A percentile compares a stretch with the other conserved stretches of the same genome.
These are phyloP conservation scores for Rallus crepitans DNA, from an alignment of 2,797 vertebrate genomes.

Conservation along the genomic window DNA sequence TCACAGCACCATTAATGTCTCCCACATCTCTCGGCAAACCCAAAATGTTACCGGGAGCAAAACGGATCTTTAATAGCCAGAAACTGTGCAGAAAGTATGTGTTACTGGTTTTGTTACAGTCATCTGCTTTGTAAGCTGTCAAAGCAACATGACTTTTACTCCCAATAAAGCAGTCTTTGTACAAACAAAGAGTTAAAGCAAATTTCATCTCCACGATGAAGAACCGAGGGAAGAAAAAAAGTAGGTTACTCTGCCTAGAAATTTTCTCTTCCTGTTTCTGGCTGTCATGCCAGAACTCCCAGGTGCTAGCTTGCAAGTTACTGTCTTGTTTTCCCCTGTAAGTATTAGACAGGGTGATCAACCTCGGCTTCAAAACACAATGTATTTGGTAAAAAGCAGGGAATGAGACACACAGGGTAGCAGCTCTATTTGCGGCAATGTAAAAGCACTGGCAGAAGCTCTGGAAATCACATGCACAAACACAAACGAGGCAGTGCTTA, in stretches of 20 bases:
- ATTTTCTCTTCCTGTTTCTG: not conserved
- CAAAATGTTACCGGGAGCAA: not conserved
- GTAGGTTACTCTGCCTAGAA: slow-evolving; percentile 31
- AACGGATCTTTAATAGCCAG: not conserved
- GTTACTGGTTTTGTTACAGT: not conserved
- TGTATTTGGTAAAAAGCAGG: not conserved
- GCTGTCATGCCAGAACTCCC: not conserved
- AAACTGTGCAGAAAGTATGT: not conserved
- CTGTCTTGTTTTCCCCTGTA: not conserved
- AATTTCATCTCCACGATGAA: not conserved
- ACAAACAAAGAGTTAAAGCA: slow-evolving; percentile 58
- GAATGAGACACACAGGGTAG: not conserved
- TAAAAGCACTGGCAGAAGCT: not conserved
- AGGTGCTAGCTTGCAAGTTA: not conserved
- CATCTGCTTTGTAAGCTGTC: not conserved
- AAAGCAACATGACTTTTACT: not conserved
- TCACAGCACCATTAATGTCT: not conserved
- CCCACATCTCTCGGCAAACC: not conserved
- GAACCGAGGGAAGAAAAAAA: slow-evolving; percentile 12
- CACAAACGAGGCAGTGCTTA: not conserved
- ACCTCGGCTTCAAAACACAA: not conserved
- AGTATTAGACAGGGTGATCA: not conserved
- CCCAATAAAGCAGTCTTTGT: not conserved
- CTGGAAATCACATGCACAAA: slow-evolving; percentile 1
- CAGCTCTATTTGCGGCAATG: not conserved